Conservation (phyloP, 1,140 invertebrate genomes). For the Bombus cullumanus region DNA sequence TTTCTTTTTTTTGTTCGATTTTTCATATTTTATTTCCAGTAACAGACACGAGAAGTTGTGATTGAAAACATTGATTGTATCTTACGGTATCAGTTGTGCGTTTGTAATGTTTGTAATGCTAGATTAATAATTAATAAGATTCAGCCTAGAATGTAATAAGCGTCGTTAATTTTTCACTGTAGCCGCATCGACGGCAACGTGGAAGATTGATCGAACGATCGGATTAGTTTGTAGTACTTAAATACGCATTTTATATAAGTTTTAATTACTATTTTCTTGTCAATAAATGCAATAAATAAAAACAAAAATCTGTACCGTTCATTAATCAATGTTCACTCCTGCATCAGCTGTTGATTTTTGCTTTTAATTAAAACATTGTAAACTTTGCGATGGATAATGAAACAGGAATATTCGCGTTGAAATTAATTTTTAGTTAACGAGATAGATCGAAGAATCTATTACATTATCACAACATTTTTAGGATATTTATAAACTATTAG, state of each 20-base stretch:
- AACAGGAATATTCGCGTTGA: not conserved
- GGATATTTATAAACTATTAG: not conserved
- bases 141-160: slow-evolving; percentile 2
- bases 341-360: not conserved
- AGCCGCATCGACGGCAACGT: slow-evolving; percentile 21
- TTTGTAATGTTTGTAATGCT: not conserved
- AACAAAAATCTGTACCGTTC: not conserved
- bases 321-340: not conserved
- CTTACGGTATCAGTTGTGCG: not conserved
- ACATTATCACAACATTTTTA: not conserved
- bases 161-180: slow-evolving; percentile 27
- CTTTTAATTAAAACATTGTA: not conserved
- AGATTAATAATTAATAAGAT: not conserved
- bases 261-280: slow-evolving; percentile 38
- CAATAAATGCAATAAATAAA: slow-evolving; percentile 18
- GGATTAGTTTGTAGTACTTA: slow-evolving; percentile 26
- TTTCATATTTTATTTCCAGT: not conserved
- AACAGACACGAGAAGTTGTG: not conserved
- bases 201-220: slow-evolving; percentile 17
- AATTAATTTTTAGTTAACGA: not conserved
- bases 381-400: not conserved
- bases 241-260: slow-evolving; percentile 47
- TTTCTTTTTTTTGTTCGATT: not conserved
- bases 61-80: not conserved
- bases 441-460: not conserved